These are phyloP conservation scores for Epsilonema sp. DNA, from an alignment of 2,888 invertebrate genomes.

Conservation along the genomic window DNA sequence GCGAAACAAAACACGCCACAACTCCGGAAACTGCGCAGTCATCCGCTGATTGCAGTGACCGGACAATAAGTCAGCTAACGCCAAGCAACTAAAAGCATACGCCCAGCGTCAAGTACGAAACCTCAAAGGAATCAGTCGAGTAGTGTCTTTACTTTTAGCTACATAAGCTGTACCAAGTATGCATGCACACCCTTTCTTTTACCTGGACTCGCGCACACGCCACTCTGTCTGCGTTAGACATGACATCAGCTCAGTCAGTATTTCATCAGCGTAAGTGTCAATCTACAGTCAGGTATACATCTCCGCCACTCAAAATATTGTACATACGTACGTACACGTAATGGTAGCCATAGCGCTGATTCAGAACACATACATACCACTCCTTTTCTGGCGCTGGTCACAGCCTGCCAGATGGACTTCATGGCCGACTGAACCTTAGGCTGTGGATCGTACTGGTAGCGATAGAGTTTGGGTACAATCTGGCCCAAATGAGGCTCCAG, in stretches of 20 bases:
- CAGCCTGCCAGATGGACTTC: conserved; percentile 75
- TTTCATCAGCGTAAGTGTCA: conserved; percentile 57
- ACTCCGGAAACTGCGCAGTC: conserved; percentile 37
- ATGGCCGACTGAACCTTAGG: conserved; percentile 76
- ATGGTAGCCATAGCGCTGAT: too few relatives aligned
- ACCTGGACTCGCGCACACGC: conserved; percentile 64
- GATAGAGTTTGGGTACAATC: conserved; percentile 64
- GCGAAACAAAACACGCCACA: conserved; percentile 63
- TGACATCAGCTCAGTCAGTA: conserved; percentile 53
- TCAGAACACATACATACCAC: too few relatives aligned
- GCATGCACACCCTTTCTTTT: too few relatives aligned
- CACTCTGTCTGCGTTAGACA: conserved; percentile 66
- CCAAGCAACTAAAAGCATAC: conserved; percentile 51
- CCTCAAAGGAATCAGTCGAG: too few relatives aligned
- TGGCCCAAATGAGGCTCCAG: conserved; percentile 55
- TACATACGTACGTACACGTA: too few relatives aligned
- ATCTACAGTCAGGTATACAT: conserved; percentile 45
- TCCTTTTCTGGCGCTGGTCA: conserved; percentile 63
- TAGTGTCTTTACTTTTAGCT: too few relatives aligned
- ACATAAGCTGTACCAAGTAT: too few relatives aligned
- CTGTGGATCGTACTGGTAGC: conserved; percentile 58
- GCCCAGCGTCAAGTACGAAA: too few relatives aligned
- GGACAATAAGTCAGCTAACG: conserved; percentile 59
- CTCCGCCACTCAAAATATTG: too few relatives aligned
- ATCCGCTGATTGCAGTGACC: conserved; percentile 36